These are phyloP conservation scores for Heteromurus nitidus DNA, from an alignment of 2,888 invertebrate species.

Conservation along the genomic window DNA sequence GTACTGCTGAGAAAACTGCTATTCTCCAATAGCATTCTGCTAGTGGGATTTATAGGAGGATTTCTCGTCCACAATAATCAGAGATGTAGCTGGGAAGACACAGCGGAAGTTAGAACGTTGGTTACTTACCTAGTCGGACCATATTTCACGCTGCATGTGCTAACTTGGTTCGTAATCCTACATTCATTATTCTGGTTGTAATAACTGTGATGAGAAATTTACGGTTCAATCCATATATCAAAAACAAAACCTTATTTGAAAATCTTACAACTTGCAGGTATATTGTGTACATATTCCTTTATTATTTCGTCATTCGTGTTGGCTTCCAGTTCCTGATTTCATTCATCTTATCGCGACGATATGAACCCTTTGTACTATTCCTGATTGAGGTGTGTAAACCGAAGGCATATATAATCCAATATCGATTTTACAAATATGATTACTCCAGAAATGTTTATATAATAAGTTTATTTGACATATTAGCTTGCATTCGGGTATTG, in stretches of 20 bases:
- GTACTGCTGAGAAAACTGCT: too few species aligned
- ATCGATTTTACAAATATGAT: too few species aligned
- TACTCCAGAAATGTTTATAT: too few species aligned
- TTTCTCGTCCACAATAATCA: neutral
- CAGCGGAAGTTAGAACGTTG: too few species aligned
- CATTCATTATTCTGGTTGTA: too few species aligned
- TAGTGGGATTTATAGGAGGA: neutral
- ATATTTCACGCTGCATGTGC: slow-evolving; percentile 25
- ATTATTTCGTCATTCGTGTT: neutral
- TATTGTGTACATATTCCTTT: slow-evolving; percentile 6
- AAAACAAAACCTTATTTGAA: neutral
- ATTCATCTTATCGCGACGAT: neutral
- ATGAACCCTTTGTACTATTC: neutral
- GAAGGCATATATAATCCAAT: neutral
- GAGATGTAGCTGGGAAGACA: slow-evolving; percentile 27
- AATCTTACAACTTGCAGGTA: slow-evolving; percentile 14
- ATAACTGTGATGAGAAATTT: too few species aligned
- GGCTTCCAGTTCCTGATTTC: neutral
- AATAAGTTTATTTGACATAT: too few species aligned
- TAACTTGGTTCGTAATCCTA: slow-evolving; percentile 34
- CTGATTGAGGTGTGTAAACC: neutral
- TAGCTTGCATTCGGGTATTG: slow-evolving; percentile 32
- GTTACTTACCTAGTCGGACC: slow-evolving; percentile 10
- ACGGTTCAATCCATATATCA: too few species aligned
- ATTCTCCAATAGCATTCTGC: neutral